Evolutionary conservation across 2,797 vertebrate species (phyloP), one percentile per base, ranked within the genome.

Genomic region (Babyrousa celebensis): DNA sequence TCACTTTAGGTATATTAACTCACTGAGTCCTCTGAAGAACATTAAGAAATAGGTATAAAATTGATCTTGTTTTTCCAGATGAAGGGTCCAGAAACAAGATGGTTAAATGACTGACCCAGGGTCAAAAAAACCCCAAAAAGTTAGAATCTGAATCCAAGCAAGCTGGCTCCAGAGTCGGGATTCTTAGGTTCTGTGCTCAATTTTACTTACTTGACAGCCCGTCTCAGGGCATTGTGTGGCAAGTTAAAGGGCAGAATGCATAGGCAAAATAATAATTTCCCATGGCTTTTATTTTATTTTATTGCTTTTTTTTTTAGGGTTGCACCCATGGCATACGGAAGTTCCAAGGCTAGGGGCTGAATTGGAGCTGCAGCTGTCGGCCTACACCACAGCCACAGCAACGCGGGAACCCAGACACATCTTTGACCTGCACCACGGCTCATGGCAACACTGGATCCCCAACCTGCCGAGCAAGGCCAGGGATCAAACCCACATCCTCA

Each of bases 1-100:
- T 52, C 15, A 65, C 27, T 79, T 93, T n/a, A 20, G 1, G 20
- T 21, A 43, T 6, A 60, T 78, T 40, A 75, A 77, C 48, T 43
- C 71, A 77, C 8, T 11, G 25, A 52, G 67, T 87, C 21, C 32
- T 82, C 67, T 23, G 52, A 92, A 71, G 79, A 80, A 77, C 9
- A 14, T 43, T 29, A 74, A 16, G 11, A 93, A 85, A 36, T 10
- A 65, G 25, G n/a, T 32, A 12, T 54, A n/a, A 27, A 36, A 32
- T 52, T 67, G 85, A 52, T 48, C 15, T 67, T 70, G 25, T 63
- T 89, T 85, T 77, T 43, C 68, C 23, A 85, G n/a, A 52, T 40
- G 4, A 94, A 60, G 5, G 58, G 36, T 67, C 40, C 96, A 82
- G 54, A 74, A 90, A 71, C 56, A 79, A 85, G 77, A 14, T 52